Base-by-base conservation (phyloP, 2,113 vertebrate species). In the Rafetus swinhoei region DNA sequence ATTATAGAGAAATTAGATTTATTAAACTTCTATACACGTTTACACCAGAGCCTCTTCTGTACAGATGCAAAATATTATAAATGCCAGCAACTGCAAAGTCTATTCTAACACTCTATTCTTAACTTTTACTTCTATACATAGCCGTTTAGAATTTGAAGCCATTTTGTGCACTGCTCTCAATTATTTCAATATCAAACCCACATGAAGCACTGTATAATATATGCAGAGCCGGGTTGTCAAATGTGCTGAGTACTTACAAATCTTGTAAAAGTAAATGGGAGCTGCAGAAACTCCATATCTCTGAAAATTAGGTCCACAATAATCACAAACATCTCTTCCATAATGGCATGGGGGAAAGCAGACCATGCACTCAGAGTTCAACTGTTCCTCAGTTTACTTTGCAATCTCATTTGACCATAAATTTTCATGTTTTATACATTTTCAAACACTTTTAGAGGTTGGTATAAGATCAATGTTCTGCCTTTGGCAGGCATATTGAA, bases 311-410 rank as follows among this genome's bases (percentile, higher is more conserved):
- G 65, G 18, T 72, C n/a, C n/a, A 72, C 65, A 72, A 12, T 15
- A 35, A 29, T 2, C 52, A 77, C 12, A 0, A 60, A 35, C 0
- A 5, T 0, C 0, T 13, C 24, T 14, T 2, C 5, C 45, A 14
- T 0, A 76, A 10, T 8, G 25, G 55, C 24, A 27, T 35, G 72
- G 7, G 29, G n/a, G 79, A 92, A 88, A 56, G 45, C 29, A 76
- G 52, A 7, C 53, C 5, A 45, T 11, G 3, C 18, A 21, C 14
- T 13, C 19, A 0, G 0, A 93, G 14, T 45, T 52, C 22, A 7
- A 6, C 22, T 92, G 77, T 32, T 52, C 32, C 24, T 84, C 35
- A 9, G 7, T 57, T 87, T 90, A 50, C 45, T 9, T 85, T 56
- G 21, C 53, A 50, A 52, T 32, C 79, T 74, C 27, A 21, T 65